phyloP scores from a whole-genome alignment of 1,140 invertebrate species.

The Sogatella furcifera region DNA sequence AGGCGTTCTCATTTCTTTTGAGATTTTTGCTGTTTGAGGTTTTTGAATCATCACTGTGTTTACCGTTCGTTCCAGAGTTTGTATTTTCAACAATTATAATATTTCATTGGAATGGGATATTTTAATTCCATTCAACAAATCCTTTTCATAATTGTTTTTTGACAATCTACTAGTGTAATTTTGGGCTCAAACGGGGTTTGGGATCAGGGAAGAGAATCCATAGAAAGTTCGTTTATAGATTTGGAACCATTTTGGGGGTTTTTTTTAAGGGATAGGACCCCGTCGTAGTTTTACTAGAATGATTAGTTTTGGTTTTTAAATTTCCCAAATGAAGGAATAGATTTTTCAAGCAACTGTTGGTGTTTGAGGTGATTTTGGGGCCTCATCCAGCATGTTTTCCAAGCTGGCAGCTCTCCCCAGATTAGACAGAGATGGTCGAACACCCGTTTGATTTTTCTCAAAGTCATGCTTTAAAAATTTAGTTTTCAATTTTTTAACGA shows the following conservation, averaged over 20 bases:
- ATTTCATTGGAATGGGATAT: conserved; percentile 31
- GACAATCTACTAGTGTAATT: too few relatives aligned
- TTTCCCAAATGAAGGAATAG: background rate
- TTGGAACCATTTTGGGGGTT: conserved; percentile 29
- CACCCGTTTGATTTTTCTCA: conserved; percentile 48
- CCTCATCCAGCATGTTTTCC: conserved; percentile 69
- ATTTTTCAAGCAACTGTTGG: background rate
- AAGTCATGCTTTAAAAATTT: conserved; percentile 71
- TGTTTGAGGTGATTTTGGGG: conserved; percentile 28
- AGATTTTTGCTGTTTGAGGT: background rate
- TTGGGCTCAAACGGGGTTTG: conserved; percentile 6
- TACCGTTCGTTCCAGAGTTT: background rate
- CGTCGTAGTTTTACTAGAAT: background rate
- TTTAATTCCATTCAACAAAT: background rate
- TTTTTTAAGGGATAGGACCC: background rate
- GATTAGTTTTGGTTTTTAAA: background rate
- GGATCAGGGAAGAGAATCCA: conserved; percentile 60
- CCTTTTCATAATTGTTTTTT: background rate
- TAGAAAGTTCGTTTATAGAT: conserved; percentile 71
- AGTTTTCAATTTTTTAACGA: conserved; percentile 74
- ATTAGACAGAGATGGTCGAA: conserved; percentile 46
- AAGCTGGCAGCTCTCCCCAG: conserved; percentile 70
- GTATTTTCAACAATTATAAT: conserved; percentile 34
- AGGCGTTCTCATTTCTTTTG: conserved; percentile 66
- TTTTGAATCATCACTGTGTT: background rate